Evolutionary conservation across 2,888 invertebrate species (phyloP).

Genomic region (Cyrtodaria siliqua): DNA sequence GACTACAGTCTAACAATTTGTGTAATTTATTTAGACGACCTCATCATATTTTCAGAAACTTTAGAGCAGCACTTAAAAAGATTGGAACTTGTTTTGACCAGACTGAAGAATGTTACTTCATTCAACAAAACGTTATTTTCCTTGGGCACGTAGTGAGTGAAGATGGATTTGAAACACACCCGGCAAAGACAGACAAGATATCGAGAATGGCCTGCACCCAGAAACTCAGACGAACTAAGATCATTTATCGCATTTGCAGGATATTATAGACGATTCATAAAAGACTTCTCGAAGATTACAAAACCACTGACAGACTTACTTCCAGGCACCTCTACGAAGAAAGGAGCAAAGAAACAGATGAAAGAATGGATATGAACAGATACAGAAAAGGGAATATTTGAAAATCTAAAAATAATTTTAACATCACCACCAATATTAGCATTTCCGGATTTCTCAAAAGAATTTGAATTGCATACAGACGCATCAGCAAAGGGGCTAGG

Average conservation of each 20-base stretch:
- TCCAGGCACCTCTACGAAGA: conserved; percentile 7
- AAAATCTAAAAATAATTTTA: conserved; percentile 22
- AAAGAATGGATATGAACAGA: conserved; percentile 13
- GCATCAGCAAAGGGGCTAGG: conserved; percentile 34
- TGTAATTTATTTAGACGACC: conserved; percentile 25
- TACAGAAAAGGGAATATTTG: conserved; percentile 16
- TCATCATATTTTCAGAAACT: conserved; percentile 17
- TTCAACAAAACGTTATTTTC: not conserved
- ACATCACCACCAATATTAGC: conserved; percentile 28
- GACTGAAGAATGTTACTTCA: conserved; percentile 13
- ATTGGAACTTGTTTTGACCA: conserved; percentile 6
- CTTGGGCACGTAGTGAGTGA: conserved; percentile 21
- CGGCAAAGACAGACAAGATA: conserved; percentile 7
- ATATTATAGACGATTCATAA: conserved; percentile 11
- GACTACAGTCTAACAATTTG: conserved; percentile 27
- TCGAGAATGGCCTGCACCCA: conserved; percentile 14
- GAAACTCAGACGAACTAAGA: conserved; percentile 1
- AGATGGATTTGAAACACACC: conserved; percentile 10
- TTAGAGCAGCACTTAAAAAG: conserved; percentile 20
- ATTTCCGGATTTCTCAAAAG: conserved; percentile 15
- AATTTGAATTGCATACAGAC: conserved; percentile 42
- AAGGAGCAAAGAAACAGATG: not conserved
- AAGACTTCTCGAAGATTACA: conserved; percentile 14
- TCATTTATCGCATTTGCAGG: conserved; percentile 13
- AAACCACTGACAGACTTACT: conserved; percentile 10